phyloP scores from a whole-genome alignment of 2,113 vertebrate genomes.

The Aldabrachelys gigantea region DNA sequence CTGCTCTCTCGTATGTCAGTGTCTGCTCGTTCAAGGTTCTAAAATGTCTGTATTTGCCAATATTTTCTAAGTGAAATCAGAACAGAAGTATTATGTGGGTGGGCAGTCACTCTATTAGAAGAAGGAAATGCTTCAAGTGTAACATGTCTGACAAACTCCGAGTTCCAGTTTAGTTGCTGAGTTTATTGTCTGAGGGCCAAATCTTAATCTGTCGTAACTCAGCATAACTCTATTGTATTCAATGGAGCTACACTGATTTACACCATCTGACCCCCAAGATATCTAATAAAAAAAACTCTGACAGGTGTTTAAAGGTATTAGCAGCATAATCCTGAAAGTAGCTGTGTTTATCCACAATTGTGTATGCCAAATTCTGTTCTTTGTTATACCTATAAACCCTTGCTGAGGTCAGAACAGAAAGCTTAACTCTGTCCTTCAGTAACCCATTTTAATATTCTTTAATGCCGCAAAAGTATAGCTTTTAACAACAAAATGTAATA shows the following conservation, averaged over 20 bases:
- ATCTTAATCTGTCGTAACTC: not conserved
- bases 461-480: not conserved
- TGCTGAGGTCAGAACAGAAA: not conserved
- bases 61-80: conserved; percentile 19
- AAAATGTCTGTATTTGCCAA: not conserved
- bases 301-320: not conserved
- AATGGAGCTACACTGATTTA: not conserved
- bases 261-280: not conserved
- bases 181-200: not conserved
- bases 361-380: not conserved
- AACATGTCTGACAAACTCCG: not conserved
- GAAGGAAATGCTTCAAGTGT: not conserved
- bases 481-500: not conserved
- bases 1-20: not conserved
- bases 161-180: not conserved
- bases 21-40: not conserved
- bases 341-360: not conserved
- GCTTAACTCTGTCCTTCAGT: not conserved
- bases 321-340: not conserved
- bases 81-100: not conserved
- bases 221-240: not conserved
- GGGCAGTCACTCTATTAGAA: not conserved
- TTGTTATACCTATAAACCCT: not conserved
- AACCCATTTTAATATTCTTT: not conserved
- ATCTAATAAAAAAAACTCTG: not conserved